A percentile compares a stretch with the other conserved stretches of the same genome.
Evolutionary conservation across 1,140 invertebrate species (phyloP).

Genomic region (Sarcophaga bullata): DNA sequence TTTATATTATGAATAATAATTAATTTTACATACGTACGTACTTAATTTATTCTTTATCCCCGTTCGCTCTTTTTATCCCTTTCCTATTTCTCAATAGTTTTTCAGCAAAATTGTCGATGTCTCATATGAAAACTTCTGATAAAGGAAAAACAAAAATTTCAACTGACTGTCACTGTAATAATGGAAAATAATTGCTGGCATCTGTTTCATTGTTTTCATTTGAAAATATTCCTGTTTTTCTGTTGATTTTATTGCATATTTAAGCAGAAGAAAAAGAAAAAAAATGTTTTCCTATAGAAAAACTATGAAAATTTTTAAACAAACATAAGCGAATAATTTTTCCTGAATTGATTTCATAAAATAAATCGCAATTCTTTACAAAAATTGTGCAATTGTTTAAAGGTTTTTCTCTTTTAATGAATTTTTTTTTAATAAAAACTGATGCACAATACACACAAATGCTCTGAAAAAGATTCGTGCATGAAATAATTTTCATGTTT

Average conservation of each 20-base stretch:
- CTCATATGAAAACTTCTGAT: too few species aligned
- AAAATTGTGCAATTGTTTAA: neutral
- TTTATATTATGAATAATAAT: too few species aligned
- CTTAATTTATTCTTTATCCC: too few species aligned
- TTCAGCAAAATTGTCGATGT: too few species aligned
- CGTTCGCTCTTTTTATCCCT: too few species aligned
- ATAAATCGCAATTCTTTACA: slow-evolving; percentile 3
- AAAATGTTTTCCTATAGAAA: neutral
- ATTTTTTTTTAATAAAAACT: neutral
- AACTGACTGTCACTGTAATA: neutral
- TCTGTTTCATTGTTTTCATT: neutral
- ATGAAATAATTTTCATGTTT: neutral
- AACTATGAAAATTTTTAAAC: neutral
- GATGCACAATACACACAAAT: neutral
- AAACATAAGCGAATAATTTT: too few species aligned
- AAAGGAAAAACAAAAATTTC: too few species aligned
- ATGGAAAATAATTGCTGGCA: slow-evolving; percentile 18
- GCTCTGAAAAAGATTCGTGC: neutral
- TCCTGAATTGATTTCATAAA: neutral
- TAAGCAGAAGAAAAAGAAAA: neutral
- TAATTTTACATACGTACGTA: too few species aligned
- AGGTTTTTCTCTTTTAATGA: neutral
- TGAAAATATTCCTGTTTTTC: too few species aligned
- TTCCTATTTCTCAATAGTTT: too few species aligned
- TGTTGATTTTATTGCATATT: too few species aligned